Evolutionary conservation across 2,888 invertebrate species (phyloP), one percentile per base, ranked within the genome.

Genomic region (Melanchra persicariae): DNA sequence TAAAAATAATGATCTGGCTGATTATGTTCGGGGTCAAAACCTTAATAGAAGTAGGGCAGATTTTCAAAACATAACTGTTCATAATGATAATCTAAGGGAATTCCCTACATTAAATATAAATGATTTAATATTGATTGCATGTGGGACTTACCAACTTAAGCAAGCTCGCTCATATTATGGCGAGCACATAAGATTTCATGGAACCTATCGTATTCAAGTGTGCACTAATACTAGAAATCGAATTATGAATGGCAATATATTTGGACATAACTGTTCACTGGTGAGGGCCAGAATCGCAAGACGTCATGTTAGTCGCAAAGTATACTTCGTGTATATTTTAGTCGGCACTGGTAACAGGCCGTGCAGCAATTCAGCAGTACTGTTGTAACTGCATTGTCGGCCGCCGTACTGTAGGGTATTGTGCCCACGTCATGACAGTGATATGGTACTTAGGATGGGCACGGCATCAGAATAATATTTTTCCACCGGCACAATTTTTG

Each of bases 361-460:
- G 55, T 1, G 55, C 30, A 30, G 45, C 55, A 12, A 19, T 65
- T 34, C 30, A 57, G 64, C 64, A 65, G 45, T 55, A 65, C 4
- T 65, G 55, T 34, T 64, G 55, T 45, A 64, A 65, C 55, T 65
- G 64, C 12, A 58, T 66, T 37, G 40, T 40, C 9, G 62, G 62
- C 49, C 52, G 68, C 19, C 68, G 68, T 52, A 67, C 51, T 60
- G 68, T 57, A 9, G 30, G 61, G 19, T 69, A n/a, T 62, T 65
- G 64, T 55, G 64, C 64, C 43, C 64, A 55, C 7, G 45, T 45
- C 30, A 64, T 64, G 64, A 55, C 47, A 4, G 65, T 66, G 34
- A 47, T 70, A 59, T 71, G 60, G 66, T 71, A 66, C 10, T 59
- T 66, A 30, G 59, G 55, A 17, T 69, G 62, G 55, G 51, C 49